phyloP scores from a whole-genome alignment of 2,888 invertebrate genomes.

The Scaptomyza parva region DNA sequence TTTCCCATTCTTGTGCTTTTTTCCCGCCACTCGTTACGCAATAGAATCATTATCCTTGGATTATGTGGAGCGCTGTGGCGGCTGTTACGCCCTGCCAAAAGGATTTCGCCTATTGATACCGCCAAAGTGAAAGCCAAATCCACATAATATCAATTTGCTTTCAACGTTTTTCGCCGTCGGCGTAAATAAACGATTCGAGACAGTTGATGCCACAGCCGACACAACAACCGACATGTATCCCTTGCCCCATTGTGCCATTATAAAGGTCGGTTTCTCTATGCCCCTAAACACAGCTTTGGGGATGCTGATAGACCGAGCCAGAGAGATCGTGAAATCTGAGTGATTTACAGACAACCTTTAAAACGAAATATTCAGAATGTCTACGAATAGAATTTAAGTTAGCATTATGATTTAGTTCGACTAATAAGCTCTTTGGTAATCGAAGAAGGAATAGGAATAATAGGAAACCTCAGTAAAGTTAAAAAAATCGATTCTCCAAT shows the following conservation, averaged over 20 bases:
- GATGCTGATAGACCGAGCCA: neutral
- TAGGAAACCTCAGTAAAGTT: too few species aligned
- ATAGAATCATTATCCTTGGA: slow-evolving; percentile 81
- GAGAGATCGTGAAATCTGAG: slow-evolving; percentile 44
- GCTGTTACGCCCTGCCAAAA: slow-evolving; percentile 56
- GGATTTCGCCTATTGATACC: slow-evolving; percentile 80
- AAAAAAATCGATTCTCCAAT: too few species aligned
- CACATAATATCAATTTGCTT: slow-evolving; percentile 83
- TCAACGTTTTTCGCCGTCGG: slow-evolving; percentile 67
- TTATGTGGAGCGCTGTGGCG: slow-evolving; percentile 60
- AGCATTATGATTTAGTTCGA: too few species aligned
- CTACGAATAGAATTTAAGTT: neutral
- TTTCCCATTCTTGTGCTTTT: slow-evolving; percentile 2
- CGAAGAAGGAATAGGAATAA: too few species aligned
- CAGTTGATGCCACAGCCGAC: slow-evolving; percentile 42
- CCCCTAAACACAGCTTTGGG: neutral
- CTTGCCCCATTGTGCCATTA: slow-evolving; percentile 28
- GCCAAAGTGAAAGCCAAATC: slow-evolving; percentile 79
- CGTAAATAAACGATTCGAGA: slow-evolving; percentile 70
- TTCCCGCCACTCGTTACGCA: slow-evolving; percentile 59
- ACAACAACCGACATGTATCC: slow-evolving; percentile 19
- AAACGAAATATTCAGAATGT: too few species aligned
- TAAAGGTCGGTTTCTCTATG: slow-evolving; percentile 26
- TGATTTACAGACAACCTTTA: slow-evolving; percentile 31
- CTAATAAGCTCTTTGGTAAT: too few species aligned